phyloP scores from a whole-genome alignment of 2,888 invertebrate genomes.

The Parnassius smintheus region DNA sequence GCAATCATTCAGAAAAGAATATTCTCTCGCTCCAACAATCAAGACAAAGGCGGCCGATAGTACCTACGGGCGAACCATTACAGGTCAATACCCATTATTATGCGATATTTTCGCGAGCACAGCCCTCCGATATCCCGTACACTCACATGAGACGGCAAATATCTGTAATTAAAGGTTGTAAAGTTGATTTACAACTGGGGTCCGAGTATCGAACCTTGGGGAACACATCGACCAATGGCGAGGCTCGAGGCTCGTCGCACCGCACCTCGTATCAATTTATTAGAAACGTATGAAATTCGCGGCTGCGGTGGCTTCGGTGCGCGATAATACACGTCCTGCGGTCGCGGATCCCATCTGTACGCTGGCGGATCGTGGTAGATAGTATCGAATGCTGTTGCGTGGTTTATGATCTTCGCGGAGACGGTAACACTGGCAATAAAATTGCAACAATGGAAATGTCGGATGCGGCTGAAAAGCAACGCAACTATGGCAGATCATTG shows the following conservation, averaged over 20 bases:
- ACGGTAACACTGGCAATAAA: constrained; percentile 79
- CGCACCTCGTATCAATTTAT: constrained; percentile 77
- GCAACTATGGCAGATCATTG: constrained; percentile 72
- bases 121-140: constrained; percentile 76
- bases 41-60: constrained; percentile 79
- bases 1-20: constrained; percentile 78
- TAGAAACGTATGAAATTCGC: constrained; percentile 77
- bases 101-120: constrained; percentile 80
- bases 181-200: constrained; percentile 79
- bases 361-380: constrained; percentile 59
- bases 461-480: constrained; percentile 74
- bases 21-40: constrained; percentile 74
- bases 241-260: constrained; percentile 47
- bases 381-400: constrained; percentile 72
- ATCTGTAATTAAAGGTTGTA: constrained; percentile 81
- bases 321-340: constrained; percentile 70
- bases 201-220: constrained; percentile 68
- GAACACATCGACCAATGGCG: constrained; percentile 72
- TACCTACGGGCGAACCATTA: constrained; percentile 78
- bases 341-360: constrained; percentile 70
- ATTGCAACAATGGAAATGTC: constrained; percentile 78
- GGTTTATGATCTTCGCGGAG: constrained; percentile 73
- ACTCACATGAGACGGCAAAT: constrained; percentile 78
- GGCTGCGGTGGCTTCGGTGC: constrained; percentile 73
- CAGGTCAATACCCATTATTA: constrained; percentile 81